Conservation (phyloP, 1,140 invertebrate species). For the Acromyrmex charruanus region DNA sequence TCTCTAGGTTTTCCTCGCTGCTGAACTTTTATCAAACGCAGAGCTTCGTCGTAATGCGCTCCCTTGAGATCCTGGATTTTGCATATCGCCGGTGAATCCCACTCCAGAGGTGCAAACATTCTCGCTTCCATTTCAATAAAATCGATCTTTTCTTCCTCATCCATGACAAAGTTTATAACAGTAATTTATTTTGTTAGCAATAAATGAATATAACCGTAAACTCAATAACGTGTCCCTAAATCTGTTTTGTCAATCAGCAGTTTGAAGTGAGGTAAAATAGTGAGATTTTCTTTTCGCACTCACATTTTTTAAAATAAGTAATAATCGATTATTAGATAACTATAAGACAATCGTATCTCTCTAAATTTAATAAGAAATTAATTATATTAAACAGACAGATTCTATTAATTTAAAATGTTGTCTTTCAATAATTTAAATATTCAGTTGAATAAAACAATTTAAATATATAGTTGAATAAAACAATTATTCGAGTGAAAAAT, state of each 20-base stretch:
- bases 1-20: neutral
- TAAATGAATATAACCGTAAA: neutral
- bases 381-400: too few species aligned
- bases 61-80: slow-evolving; percentile 88
- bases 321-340: too few species aligned
- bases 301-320: too few species aligned
- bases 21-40: slow-evolving; percentile 87
- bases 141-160: slow-evolving; percentile 52
- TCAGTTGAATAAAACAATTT: too few species aligned
- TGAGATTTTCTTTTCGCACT: neutral
- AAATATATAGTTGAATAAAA: too few species aligned
- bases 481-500: too few species aligned
- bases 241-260: neutral
- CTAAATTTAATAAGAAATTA: too few species aligned
- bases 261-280: slow-evolving; percentile 5
- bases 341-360: too few species aligned
- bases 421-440: too few species aligned
- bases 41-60: slow-evolving; percentile 86
- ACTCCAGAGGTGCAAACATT: slow-evolving; percentile 88
- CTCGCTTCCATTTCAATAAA: slow-evolving; percentile 70
- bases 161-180: slow-evolving; percentile 38
- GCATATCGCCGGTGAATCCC: slow-evolving; percentile 86
- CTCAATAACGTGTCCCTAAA: neutral
- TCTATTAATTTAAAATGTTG: too few species aligned
- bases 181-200: neutral